Base-by-base conservation (phyloP, 2,797 vertebrate species). In the Lepilemur ruficaudatus region DNA sequence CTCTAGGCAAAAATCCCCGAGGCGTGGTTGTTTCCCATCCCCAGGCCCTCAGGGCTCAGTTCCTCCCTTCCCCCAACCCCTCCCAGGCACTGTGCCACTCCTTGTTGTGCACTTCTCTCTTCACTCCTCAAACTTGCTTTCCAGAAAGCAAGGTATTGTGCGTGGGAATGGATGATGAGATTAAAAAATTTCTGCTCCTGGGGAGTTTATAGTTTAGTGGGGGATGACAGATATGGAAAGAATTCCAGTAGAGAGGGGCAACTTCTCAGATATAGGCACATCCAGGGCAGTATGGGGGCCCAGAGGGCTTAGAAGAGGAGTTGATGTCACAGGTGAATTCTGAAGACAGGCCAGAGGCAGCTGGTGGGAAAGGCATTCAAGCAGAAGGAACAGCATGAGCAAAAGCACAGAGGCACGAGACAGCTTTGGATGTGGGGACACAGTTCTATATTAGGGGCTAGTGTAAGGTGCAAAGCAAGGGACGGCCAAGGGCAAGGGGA, bases 81-180 rank as follows among this genome's bases (percentile, higher is more conserved):
- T 43, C 57, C 79, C n/a, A 4, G 43, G 48, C 38, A 35, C 6
- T 9, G 10, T 57, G 61, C 6, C 43, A 22, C 43, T 81, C 20
- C 80, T 89, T 46, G 32, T 5, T 4, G 7, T 25, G 25, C 13
- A 23, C 7, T 23, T 15, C 7, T 69, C 11, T 76, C n/a, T 30
- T n/a, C 32, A 14, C 72, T 95, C 32, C 43, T 92, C 80, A 80
- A 72, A 73, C 55, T 28, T 38, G 59, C 65, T 88, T 95, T 88
- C 38, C 67, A 95, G 79, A 89, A 92, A 80, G 41, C 48, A 22
- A 95, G 35, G 63, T 9, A 15, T 43, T 59, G 32, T 79, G 48
- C 55, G 75, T 4, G 55, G 52, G 32, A 86, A 43, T 46, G 18
- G 46, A 89, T 55, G 50, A 79, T n/a, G 69, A 13, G 78, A 48